Evolutionary conservation across 2,888 invertebrate species (phyloP).

Genomic region (Folsomia candida): DNA sequence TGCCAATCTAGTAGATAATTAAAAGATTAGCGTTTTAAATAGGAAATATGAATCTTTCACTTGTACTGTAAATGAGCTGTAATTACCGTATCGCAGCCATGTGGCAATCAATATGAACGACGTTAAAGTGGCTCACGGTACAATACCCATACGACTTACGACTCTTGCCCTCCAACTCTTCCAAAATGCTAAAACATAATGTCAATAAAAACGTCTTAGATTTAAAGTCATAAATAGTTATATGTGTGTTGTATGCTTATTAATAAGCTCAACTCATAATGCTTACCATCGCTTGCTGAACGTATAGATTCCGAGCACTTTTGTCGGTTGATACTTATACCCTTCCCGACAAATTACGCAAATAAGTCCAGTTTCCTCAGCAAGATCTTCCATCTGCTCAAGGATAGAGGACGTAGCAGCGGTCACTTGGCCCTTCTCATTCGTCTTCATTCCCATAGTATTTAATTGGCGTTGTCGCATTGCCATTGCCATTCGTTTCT

Average conservation of each 20-base stretch:
- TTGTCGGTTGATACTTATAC: slow-evolving; percentile 89
- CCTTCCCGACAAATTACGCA: slow-evolving; percentile 98
- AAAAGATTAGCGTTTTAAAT: background rate
- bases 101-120: slow-evolving; percentile 97
- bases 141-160: slow-evolving; percentile 73
- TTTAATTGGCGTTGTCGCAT: slow-evolving; percentile 94
- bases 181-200: slow-evolving; percentile 86
- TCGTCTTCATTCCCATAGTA: slow-evolving; percentile 80
- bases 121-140: slow-evolving; percentile 96
- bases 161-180: slow-evolving; percentile 85
- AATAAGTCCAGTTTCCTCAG: slow-evolving; percentile 90
- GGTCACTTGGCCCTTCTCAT: slow-evolving; percentile 89
- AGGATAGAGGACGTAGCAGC: slow-evolving; percentile 51
- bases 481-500: slow-evolving; percentile 96
- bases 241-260: too few relatives aligned
- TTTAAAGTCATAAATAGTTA: too few relatives aligned
- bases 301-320: slow-evolving; percentile 93
- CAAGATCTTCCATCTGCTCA: slow-evolving; percentile 89
- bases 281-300: slow-evolving; percentile 96
- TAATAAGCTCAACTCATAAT: too few relatives aligned
- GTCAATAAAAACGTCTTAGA: too few relatives aligned
- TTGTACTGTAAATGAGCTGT: slow-evolving; percentile 18
- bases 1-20: slow-evolving; percentile 57
- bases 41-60: background rate
- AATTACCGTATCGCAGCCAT: slow-evolving; percentile 85